Base-by-base conservation (phyloP, 2,113 vertebrate species). In the Oplegnathus fasciatus region DNA sequence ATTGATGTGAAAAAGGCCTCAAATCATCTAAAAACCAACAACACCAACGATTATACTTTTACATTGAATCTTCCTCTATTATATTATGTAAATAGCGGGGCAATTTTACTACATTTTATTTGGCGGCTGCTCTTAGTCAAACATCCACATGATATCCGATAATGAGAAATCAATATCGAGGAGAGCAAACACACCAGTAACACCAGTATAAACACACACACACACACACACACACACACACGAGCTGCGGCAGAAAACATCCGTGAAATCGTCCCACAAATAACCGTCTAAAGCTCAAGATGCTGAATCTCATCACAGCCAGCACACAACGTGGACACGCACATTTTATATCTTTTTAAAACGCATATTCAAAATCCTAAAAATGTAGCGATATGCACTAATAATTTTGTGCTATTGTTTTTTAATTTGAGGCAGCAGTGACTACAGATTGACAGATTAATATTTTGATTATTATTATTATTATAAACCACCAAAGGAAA, bases 141-240 rank as follows among this genome's bases (percentile, higher is more conserved):
- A 76, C 77, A 57, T 55, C 44, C 70, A 80, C 68, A 40, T 62
- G 50, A 67, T 58, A 64, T 2, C 72, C 65, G n/a, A 28, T 82
- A 84, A 88, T 89, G 57, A 58, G 72, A 83, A 85, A 88, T 91
- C 78, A 64, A 88, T 84, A 82, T 8, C 18, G 15, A 76, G n/a
- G 24, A 58, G 50, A 82, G 34, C 34, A 37, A 37, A 37, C 34
- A 37, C 34, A 37, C 34, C 34, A 73, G 57, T 77, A 61, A 67
- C 30, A 20, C 42, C 24, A 30, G 30, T 1, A 26, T 15, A 42
- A 28, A 57, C 26, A 62, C 30, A 62, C 44, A 32, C 46, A 72
- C 20, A 69, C 10, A 58, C 68, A 48, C 34, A 37, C 32, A 24
- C 44, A 60, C 28, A 65, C 17, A 40, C 26, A 61, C 22, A 65